Evolutionary conservation across 2,797 vertebrate genomes (phyloP).

Genomic region (Chanos chanos): DNA sequence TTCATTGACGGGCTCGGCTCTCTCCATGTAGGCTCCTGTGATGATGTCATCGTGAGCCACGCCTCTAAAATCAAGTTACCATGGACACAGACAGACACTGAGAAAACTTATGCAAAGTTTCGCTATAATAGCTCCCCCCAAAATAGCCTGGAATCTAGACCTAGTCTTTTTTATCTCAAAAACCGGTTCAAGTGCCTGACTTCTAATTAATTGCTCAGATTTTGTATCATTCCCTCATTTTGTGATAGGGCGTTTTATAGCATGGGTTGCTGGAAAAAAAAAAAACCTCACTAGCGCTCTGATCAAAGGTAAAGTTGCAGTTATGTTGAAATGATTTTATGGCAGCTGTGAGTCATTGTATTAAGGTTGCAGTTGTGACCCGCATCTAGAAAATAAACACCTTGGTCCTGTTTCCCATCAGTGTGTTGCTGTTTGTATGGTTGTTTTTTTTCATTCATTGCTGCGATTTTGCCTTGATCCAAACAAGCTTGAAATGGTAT

Average conservation of each 20-base stretch:
- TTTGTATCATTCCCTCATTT: too few relatives aligned
- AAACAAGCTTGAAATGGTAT: too few relatives aligned
- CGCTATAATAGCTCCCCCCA: conserved; percentile 64
- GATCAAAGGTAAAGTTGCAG: neutral
- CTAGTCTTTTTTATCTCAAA: conserved; percentile 81
- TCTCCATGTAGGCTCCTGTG: conserved; percentile 86
- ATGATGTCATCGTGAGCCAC: conserved; percentile 80
- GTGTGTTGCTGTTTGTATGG: too few relatives aligned
- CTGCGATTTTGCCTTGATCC: too few relatives aligned
- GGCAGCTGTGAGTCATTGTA: too few relatives aligned
- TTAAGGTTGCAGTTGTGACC: too few relatives aligned
- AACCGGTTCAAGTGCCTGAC: conserved; percentile 86
- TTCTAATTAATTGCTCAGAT: conserved; percentile 52
- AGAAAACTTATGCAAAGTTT: conserved; percentile 76
- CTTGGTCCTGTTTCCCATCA: too few relatives aligned
- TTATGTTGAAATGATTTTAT: too few relatives aligned
- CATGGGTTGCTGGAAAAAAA: neutral
- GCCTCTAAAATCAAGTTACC: conserved; percentile 78
- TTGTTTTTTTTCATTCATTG: too few relatives aligned
- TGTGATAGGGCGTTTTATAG: neutral
- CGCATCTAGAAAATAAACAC: too few relatives aligned
- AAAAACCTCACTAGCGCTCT: neutral
- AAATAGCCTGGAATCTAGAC: conserved; percentile 31
- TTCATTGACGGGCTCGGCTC: conserved; percentile 84
- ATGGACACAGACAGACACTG: conserved; percentile 67